Conservation (phyloP, 1,140 invertebrate species). For the Agraylea sexmaculata region DNA sequence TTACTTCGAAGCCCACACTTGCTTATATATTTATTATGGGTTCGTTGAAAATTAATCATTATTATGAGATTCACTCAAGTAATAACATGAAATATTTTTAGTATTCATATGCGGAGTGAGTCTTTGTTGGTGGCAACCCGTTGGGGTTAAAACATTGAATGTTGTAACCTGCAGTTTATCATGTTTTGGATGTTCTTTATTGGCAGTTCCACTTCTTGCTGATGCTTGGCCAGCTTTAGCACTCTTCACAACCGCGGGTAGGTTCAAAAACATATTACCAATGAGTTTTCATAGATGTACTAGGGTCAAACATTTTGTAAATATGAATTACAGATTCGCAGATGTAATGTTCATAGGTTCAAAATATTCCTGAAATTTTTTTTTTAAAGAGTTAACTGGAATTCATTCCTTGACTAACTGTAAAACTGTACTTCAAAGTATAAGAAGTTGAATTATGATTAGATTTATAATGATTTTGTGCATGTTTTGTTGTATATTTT, state of each 20-base stretch:
- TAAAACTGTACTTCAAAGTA: no score
- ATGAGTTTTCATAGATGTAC: no score
- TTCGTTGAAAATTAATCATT: slow-evolving; percentile 1
- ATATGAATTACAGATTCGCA: no score
- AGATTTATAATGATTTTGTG: no score
- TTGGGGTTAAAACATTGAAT: slow-evolving; percentile 9
- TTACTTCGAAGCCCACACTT: slow-evolving; percentile 11
- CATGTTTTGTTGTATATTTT: no score
- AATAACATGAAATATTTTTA: slow-evolving; percentile 21
- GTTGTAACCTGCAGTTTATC: slow-evolving; percentile 12
- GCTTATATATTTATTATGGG: slow-evolving; percentile 13
- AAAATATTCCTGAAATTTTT: no score
- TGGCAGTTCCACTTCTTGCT: slow-evolving; percentile 32
- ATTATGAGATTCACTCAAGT: background rate
- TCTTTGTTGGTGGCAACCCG: slow-evolving; percentile 33
- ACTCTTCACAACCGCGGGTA: slow-evolving; percentile 38
- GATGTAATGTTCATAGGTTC: no score
- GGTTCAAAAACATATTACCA: no score
- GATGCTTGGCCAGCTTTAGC: slow-evolving; percentile 39
- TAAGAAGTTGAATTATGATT: no score
- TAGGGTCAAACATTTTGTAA: no score
- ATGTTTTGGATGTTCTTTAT: slow-evolving; percentile 27
- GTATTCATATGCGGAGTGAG: slow-evolving; percentile 31
- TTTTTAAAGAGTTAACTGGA: no score
- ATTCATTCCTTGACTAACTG: no score